A percentile compares a stretch with the other conserved stretches of the same genome.
Evolutionary conservation across 1,140 invertebrate species (phyloP).

Genomic region (Andricus grossulariae): DNA sequence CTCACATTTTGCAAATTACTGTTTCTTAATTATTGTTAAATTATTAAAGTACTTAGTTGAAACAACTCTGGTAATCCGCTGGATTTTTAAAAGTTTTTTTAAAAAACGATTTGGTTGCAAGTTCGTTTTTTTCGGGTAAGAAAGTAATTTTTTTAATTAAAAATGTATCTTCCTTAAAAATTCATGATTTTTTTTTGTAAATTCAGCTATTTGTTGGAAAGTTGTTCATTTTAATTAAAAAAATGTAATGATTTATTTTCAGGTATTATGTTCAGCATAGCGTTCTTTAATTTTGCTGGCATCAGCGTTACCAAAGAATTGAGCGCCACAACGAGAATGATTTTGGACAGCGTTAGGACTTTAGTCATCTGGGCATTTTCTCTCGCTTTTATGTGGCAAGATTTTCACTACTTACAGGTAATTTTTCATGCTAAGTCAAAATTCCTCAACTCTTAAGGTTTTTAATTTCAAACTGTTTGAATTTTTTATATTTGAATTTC

Average conservation of each 20-base stretch:
- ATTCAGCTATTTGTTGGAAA: no score
- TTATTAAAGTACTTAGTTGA: no score
- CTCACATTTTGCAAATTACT: no score
- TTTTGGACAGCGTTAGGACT: slow-evolving; percentile 92
- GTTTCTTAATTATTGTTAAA: no score
- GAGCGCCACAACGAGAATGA: slow-evolving; percentile 94
- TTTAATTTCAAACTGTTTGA: neutral
- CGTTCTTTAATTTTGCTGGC: slow-evolving; percentile 97
- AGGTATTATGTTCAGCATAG: slow-evolving; percentile 94
- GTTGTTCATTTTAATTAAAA: neutral
- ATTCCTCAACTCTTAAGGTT: neutral
- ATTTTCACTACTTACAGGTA: slow-evolving; percentile 88
- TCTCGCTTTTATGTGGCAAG: slow-evolving; percentile 85
- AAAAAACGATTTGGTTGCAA: no score
- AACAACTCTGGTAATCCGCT: no score
- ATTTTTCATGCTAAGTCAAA: slow-evolving; percentile 40
- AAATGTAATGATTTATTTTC: slow-evolving; percentile 55
- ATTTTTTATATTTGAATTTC: no score
- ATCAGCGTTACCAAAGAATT: slow-evolving; percentile 97
- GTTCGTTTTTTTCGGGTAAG: no score
- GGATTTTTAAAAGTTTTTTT: no score
- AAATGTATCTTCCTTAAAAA: no score
- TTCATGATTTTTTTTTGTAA: no score
- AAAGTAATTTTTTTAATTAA: no score
- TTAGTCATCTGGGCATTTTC: slow-evolving; percentile 92